Conservation (phyloP, 2,888 invertebrate genomes). For the Diachrysia chrysitis region DNA sequence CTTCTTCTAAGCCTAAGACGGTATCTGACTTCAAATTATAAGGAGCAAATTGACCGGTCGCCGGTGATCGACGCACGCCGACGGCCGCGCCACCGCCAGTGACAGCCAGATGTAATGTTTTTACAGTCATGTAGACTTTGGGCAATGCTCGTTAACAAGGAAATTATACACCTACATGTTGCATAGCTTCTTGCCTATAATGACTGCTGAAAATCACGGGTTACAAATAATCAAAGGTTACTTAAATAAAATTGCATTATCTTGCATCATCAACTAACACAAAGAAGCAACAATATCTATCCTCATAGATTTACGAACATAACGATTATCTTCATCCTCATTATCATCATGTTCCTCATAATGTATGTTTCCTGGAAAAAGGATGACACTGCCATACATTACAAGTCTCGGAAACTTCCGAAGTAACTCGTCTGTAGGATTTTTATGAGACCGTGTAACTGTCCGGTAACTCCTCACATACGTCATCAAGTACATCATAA, state of each 20-base stretch:
- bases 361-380: background rate
- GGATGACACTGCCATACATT: background rate
- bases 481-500: constrained; percentile 16
- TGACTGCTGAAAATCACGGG: too few species aligned
- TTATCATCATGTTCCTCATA: background rate
- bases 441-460: constrained; percentile 9
- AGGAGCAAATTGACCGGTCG: background rate
- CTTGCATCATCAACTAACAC: too few species aligned
- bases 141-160: constrained; percentile 41
- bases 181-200: too few species aligned
- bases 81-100: background rate
- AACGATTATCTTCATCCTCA: background rate
- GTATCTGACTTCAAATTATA: background rate
- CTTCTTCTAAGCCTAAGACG: too few species aligned
- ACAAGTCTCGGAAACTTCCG: constrained; percentile 18
- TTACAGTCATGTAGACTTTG: constrained; percentile 28
- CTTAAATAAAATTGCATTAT: too few species aligned
- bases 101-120: constrained; percentile 24
- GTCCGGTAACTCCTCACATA: background rate
- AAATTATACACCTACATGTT: background rate
- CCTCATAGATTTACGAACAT: background rate
- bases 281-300: too few species aligned
- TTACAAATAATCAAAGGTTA: too few species aligned
- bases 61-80: background rate
- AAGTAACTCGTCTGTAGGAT: constrained; percentile 8